A percentile compares a stretch with the other conserved stretches of the same genome.
phyloP scores from a whole-genome alignment of 2,888 invertebrate genomes.

The Nemapogon koenigi region DNA sequence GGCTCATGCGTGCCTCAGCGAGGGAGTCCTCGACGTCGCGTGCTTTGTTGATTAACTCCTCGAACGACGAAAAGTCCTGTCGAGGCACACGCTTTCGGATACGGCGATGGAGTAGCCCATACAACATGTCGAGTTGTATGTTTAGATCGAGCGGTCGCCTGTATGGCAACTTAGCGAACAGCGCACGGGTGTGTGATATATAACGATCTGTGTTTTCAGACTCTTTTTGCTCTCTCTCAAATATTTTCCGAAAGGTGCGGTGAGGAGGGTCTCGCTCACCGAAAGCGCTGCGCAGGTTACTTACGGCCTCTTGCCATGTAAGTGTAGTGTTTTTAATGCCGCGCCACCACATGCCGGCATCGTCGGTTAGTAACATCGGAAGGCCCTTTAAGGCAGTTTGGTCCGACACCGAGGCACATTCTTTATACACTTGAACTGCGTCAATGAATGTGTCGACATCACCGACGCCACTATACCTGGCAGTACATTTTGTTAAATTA shows the following conservation, averaged over 20 bases:
- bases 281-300: constrained; percentile 11
- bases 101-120: constrained; percentile 16
- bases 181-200: constrained; percentile 4
- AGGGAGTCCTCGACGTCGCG: constrained; percentile 13
- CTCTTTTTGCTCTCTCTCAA: not conserved
- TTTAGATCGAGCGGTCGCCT: not conserved
- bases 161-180: constrained; percentile 10
- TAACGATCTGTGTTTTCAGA: not conserved
- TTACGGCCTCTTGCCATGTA: constrained; percentile 12
- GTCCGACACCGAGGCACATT: constrained; percentile 16
- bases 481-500: not conserved
- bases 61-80: constrained; percentile 8
- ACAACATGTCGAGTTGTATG: constrained; percentile 16
- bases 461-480: constrained; percentile 5
- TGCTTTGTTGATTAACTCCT: constrained; percentile 12
- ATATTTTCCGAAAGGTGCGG: not conserved
- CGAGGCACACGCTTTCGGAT: constrained; percentile 15
- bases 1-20: constrained; percentile 11
- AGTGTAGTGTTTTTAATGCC: constrained; percentile 6
- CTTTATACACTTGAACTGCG: constrained; percentile 12
- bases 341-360: constrained; percentile 12
- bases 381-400: constrained; percentile 15
- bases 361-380: constrained; percentile 10
- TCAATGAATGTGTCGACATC: constrained; percentile 17
- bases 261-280: not conserved